phyloP scores from a whole-genome alignment of 2,888 invertebrate genomes.

The Vannuccia rotundouncinata region DNA sequence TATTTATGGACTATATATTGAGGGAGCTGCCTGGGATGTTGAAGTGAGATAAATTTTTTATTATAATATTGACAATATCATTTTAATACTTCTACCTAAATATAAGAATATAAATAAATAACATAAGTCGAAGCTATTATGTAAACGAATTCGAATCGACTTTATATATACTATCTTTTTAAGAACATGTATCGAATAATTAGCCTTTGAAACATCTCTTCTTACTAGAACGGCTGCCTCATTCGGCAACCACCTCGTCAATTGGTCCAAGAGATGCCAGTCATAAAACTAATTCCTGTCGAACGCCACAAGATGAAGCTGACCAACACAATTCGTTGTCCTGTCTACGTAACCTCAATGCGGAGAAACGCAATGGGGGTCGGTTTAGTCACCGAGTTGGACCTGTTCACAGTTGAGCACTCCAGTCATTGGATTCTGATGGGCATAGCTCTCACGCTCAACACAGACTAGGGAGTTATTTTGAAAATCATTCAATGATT shows the following conservation, averaged over 20 bases:
- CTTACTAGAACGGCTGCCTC: constrained; percentile 34
- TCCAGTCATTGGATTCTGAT: constrained; percentile 40
- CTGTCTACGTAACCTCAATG: constrained; percentile 40
- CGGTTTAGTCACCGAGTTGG: constrained; percentile 38
- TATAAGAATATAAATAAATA: too few species aligned
- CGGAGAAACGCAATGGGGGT: constrained; percentile 40
- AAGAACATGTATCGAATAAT: too few species aligned
- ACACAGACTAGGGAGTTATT: constrained; percentile 33
- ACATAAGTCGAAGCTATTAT: too few species aligned
- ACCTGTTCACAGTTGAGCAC: constrained; percentile 37
- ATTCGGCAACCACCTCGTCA: constrained; percentile 32
- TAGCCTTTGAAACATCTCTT: too few species aligned
- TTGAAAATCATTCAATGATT: too few species aligned
- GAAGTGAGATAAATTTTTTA: constrained; percentile 2
- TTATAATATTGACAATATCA: too few species aligned
- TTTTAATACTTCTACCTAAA: too few species aligned
- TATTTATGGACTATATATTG: constrained; percentile 38
- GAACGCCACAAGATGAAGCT: constrained; percentile 39
- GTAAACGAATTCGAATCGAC: too few species aligned
- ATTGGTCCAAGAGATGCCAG: constrained; percentile 37
- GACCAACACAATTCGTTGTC: constrained; percentile 37
- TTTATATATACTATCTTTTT: too few species aligned
- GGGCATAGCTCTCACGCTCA: constrained; percentile 38
- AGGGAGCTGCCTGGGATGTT: constrained; percentile 40
- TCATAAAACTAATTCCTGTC: constrained; percentile 38